Evolutionary conservation across 2,113 vertebrate genomes (phyloP).

Genomic region (Eidolon helvum): DNA sequence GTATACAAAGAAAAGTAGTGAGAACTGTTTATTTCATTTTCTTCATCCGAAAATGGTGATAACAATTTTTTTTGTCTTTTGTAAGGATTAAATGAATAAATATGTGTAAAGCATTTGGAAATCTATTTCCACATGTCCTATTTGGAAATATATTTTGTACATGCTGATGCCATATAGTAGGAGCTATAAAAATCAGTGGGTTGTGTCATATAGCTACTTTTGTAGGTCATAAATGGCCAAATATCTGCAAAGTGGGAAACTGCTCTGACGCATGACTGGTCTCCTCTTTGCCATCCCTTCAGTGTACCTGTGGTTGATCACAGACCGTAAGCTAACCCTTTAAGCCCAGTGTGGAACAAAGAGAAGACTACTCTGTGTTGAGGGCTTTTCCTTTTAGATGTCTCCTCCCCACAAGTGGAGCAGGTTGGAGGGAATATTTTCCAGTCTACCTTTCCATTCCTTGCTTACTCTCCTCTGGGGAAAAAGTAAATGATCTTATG

Average conservation of each 20-base stretch:
- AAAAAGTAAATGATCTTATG: not conserved
- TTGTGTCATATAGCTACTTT: not conserved
- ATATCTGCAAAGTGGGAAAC: not conserved
- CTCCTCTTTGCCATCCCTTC: not conserved
- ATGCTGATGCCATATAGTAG: not conserved
- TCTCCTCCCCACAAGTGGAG: not conserved
- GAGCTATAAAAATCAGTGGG: not conserved
- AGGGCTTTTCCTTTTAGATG: not conserved
- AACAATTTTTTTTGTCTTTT: not conserved
- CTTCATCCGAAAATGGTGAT: not conserved
- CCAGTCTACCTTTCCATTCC: not conserved
- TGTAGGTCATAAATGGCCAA: not conserved
- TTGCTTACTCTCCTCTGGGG: not conserved
- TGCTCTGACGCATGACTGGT: not conserved
- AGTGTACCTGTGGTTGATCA: not conserved
- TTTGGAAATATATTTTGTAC: not conserved
- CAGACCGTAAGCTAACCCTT: not conserved
- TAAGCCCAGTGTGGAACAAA: not conserved
- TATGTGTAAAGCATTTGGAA: not conserved
- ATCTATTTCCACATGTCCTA: not conserved
- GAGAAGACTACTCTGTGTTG: not conserved
- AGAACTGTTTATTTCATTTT: not conserved
- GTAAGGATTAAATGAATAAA: not conserved
- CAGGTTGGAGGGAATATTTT: not conserved
- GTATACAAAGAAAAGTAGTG: not conserved